These are phyloP conservation scores for Apistogramma diplotaenia DNA, from an alignment of 2,113 vertebrate species.

Conservation along the genomic window DNA sequence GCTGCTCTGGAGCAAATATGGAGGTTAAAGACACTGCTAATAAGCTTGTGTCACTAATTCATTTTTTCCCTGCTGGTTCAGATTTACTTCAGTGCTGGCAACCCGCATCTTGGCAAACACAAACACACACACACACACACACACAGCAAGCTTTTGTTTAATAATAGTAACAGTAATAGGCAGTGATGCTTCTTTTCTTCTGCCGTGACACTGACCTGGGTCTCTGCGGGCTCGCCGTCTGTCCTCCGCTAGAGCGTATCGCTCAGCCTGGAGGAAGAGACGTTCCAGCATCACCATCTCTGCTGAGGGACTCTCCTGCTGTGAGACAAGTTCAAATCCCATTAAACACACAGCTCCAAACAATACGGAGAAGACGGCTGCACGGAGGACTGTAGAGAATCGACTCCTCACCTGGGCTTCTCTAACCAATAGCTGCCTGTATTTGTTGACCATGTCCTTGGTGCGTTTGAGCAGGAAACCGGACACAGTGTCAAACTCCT, in stretches of 20 bases:
- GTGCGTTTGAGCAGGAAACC: slow-evolving; percentile 78
- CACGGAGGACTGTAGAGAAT: background rate
- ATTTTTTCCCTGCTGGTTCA: background rate
- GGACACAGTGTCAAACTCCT: slow-evolving; percentile 79
- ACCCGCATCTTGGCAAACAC: background rate
- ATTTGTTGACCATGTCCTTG: slow-evolving; percentile 83
- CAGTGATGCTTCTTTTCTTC: background rate
- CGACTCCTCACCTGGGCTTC: slow-evolving; percentile 74
- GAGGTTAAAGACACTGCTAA: slow-evolving; percentile 15
- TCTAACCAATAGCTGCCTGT: slow-evolving; percentile 78
- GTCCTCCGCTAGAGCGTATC: slow-evolving; percentile 74
- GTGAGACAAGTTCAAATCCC: slow-evolving; percentile 1
- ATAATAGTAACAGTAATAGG: background rate
- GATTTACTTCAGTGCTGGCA: background rate
- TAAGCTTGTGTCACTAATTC: slow-evolving; percentile 12
- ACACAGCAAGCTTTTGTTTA: background rate
- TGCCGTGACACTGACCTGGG: slow-evolving; percentile 69
- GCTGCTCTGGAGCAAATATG: slow-evolving; percentile 10
- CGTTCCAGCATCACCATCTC: slow-evolving; percentile 86
- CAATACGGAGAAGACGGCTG: background rate
- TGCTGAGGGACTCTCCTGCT: slow-evolving; percentile 82
- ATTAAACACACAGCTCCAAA: background rate
- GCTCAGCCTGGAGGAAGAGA: slow-evolving; percentile 82
- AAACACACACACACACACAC: background rate
- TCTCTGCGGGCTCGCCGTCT: slow-evolving; percentile 72